Base-by-base conservation (phyloP, 2,888 invertebrate genomes). In the Thumatha senex region DNA sequence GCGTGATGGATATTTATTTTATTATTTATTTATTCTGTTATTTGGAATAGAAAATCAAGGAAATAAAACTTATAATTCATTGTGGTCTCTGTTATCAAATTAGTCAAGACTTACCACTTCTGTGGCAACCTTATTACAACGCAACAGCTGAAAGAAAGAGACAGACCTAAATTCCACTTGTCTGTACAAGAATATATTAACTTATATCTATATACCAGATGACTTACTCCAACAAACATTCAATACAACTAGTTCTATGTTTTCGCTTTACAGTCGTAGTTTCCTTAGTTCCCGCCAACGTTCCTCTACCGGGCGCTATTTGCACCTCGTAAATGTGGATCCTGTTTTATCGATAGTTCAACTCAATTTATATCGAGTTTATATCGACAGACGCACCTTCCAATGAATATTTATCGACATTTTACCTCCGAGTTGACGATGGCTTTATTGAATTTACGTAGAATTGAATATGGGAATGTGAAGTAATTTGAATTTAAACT, bases 311-410 rank as follows among this genome's bases (percentile, higher is more conserved):
- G 40, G 53, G 58, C 54, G 60, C 55, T 60, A 55, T 61, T 70
- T 57, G 67, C 65, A 63, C 63, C 63, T 66, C 69, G 63, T 76
- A 76, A 75, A 73, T 51, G 56, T 46, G 65, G 61, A 68, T 68
- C 59, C 69, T 62, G 60, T 68, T 70, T 67, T 70, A 73, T 73
- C 67, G 75, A 68, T 65, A 67, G 59, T 62, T 61, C 50, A 53
- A 51, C 54, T 46, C 45, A 41, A 31, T 51, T 55, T 55, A 53
- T 41, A 54, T 54, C 48, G 56, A 48, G 45, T 56, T 57, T 57
- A 60, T 54, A 47, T 47, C 47, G 47, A 48, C 40, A 45, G 43
- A 40, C 52, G 52, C 62, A 53, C 57, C 50, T 45, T 54, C 51
- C 53, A 63, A 64, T 61, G 58, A 55, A 61, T 56, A 64, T 64